Conservation (phyloP, 2,113 vertebrate species). For the Channa argus region DNA sequence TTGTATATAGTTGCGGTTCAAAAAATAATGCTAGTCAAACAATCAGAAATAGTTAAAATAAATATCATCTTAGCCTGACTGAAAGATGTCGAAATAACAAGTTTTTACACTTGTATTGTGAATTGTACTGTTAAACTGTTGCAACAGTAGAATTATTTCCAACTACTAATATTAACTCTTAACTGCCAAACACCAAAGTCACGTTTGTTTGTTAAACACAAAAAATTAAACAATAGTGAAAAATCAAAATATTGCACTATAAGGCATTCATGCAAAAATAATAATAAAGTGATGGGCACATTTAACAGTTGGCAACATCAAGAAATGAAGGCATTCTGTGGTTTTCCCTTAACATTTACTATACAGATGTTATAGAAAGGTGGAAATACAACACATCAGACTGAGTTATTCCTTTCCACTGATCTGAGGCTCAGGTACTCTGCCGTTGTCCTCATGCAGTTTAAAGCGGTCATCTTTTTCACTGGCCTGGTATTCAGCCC, state of each 20-base stretch:
- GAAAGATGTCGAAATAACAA: too few species aligned
- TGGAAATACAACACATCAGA: neutral
- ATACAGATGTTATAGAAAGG: neutral
- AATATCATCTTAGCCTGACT: too few species aligned
- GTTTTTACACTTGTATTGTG: too few species aligned
- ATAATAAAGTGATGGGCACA: neutral
- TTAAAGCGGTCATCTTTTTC: neutral
- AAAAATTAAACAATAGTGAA: neutral
- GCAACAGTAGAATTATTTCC: neutral
- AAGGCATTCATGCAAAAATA: constrained; percentile 6
- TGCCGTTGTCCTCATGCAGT: neutral
- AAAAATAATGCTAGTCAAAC: too few species aligned
- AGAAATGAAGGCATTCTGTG: neutral
- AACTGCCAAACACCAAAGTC: neutral
- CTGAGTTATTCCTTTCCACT: neutral
- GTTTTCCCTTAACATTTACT: neutral
- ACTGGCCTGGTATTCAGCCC: neutral
- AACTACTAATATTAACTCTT: too few species aligned
- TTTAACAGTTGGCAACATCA: neutral
- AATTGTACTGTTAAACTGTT: neutral
- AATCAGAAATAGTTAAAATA: too few species aligned
- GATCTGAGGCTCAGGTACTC: neutral
- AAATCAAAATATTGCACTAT: neutral
- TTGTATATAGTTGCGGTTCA: too few species aligned
- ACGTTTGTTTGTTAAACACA: neutral